A percentile compares a stretch with the other conserved stretches of the same genome.
These are phyloP conservation scores for Plectus sambesii DNA, from an alignment of 1,140 invertebrate genomes.

Conservation along the genomic window DNA sequence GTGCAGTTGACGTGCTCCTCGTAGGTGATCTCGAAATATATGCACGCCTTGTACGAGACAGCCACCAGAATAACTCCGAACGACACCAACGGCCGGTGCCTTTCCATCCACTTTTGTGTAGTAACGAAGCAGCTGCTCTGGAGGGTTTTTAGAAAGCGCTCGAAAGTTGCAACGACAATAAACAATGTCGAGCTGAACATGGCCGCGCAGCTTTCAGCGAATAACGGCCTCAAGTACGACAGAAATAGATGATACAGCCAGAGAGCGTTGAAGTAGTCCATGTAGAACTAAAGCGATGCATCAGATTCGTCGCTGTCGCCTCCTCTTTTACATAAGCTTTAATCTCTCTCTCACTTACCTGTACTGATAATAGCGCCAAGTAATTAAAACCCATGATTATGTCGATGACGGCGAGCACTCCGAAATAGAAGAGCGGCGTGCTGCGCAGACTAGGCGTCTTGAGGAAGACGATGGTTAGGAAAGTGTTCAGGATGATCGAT, in stretches of 20 bases:
- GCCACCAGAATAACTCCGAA: slow-evolving; percentile 26
- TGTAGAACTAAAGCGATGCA: slow-evolving; percentile 31
- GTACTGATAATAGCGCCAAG: slow-evolving; percentile 40
- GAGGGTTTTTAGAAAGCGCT: slow-evolving; percentile 40
- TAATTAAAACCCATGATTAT: slow-evolving; percentile 41
- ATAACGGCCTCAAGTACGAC: slow-evolving; percentile 35
- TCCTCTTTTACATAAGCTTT: not conserved
- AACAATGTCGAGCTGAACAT: slow-evolving; percentile 43
- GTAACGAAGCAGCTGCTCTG: slow-evolving; percentile 13
- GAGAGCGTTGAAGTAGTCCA: slow-evolving; percentile 30
- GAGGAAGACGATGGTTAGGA: slow-evolving; percentile 41
- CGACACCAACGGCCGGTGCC: slow-evolving; percentile 29
- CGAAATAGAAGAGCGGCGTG: slow-evolving; percentile 41
- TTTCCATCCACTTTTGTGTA: slow-evolving; percentile 34
- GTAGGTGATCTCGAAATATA: slow-evolving; percentile 37
- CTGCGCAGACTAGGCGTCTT: slow-evolving; percentile 29
- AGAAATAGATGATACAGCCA: slow-evolving; percentile 38
- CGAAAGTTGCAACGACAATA: slow-evolving; percentile 38
- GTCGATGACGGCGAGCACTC: slow-evolving; percentile 39
- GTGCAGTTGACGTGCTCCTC: slow-evolving; percentile 30
- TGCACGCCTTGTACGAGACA: slow-evolving; percentile 37
- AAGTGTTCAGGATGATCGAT: slow-evolving; percentile 42
- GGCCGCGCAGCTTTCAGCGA: slow-evolving; percentile 30
- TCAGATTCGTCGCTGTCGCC: not conserved
- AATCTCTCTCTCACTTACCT: too few relatives aligned